Conservation (phyloP, 2,113 vertebrate species). For the Gymnogyps californianus region DNA sequence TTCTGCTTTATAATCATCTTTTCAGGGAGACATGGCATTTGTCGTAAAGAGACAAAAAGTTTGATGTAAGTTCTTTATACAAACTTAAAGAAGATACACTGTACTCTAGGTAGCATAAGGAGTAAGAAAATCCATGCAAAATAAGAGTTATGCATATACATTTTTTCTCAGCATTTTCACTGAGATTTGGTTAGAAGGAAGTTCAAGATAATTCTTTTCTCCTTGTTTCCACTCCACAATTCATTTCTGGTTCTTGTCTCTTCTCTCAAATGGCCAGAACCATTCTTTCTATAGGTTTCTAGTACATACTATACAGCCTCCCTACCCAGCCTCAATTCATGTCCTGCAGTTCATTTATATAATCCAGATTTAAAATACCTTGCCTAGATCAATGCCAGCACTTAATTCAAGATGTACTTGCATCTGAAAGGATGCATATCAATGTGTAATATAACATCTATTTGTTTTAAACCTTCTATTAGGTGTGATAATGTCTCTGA, state of each 20-base stretch:
- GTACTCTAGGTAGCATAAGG: not conserved
- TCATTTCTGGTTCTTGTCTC: not conserved
- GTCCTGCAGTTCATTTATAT: not conserved
- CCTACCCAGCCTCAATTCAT: not conserved
- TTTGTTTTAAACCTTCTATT: not conserved
- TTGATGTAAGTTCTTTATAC: not conserved
- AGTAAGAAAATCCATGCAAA: not conserved
- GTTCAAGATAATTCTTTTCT: not conserved
- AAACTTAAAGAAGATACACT: not conserved
- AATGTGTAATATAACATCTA: not conserved
- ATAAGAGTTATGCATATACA: not conserved
- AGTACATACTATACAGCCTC: not conserved
- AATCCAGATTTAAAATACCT: not conserved
- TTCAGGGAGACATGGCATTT: not conserved
- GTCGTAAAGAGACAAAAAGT: not conserved
- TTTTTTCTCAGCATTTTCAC: not conserved
- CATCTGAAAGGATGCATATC: not conserved
- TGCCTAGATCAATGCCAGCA: not conserved
- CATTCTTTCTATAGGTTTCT: not conserved
- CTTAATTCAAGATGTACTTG: not conserved
- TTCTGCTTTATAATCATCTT: not conserved
- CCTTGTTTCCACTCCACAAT: not conserved
- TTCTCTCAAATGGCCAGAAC: not conserved
- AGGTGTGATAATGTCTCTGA: not conserved
- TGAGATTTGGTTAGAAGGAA: not conserved